A percentile compares a stretch with the other conserved stretches of the same genome.
Evolutionary conservation across 2,113 vertebrate genomes (phyloP).

Genomic region (Antechinus stuartii): DNA sequence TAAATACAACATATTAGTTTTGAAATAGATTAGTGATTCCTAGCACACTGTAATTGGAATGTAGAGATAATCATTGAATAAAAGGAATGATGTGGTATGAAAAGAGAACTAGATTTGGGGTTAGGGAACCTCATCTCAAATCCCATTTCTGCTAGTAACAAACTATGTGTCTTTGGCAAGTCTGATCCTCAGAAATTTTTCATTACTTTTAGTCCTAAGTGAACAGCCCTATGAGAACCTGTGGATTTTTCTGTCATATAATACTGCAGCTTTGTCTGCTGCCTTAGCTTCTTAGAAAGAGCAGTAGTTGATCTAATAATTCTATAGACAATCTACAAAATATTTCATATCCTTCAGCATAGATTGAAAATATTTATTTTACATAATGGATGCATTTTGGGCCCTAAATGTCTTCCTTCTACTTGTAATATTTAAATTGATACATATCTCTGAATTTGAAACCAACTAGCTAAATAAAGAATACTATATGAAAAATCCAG

Average conservation of each 20-base stretch:
- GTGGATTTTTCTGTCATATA: background rate
- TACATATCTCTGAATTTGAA: conserved; percentile 24
- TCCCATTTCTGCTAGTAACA: background rate
- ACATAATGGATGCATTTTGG: background rate
- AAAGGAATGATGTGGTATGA: background rate
- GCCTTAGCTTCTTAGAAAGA: background rate
- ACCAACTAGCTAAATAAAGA: background rate
- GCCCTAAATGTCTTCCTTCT: background rate
- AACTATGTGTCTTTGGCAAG: background rate
- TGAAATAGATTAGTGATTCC: background rate
- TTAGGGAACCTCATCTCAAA: background rate
- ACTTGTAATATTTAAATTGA: background rate
- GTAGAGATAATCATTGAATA: background rate
- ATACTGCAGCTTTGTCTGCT: background rate
- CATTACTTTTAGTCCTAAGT: background rate
- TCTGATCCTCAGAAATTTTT: background rate
- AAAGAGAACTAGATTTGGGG: background rate
- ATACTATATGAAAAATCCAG: conserved; percentile 42
- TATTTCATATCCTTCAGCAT: background rate
- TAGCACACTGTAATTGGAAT: background rate
- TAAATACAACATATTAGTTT: background rate
- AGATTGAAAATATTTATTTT: background rate
- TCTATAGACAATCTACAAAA: background rate
- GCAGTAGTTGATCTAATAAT: background rate
- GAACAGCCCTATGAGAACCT: background rate